These are phyloP conservation scores for Prionailurus viverrinus DNA, from an alignment of 2,113 vertebrate genomes.

Conservation along the genomic window DNA sequence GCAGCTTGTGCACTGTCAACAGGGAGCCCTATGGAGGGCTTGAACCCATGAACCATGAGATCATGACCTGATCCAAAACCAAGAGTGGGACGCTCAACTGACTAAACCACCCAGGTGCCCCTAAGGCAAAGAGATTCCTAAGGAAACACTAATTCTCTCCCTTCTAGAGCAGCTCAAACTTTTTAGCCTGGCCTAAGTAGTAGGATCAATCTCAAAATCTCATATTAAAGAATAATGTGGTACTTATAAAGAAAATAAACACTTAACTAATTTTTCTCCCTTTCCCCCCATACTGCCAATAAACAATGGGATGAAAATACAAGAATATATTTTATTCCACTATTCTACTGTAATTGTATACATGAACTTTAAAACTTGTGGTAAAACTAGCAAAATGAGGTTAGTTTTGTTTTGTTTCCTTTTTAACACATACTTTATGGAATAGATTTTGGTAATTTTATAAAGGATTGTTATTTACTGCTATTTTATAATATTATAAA, in stretches of 20 bases:
- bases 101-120: too few relatives aligned
- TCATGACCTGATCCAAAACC: too few relatives aligned
- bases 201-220: background rate
- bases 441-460: background rate
- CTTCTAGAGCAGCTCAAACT: background rate
- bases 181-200: background rate
- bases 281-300: background rate
- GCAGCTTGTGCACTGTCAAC: too few relatives aligned
- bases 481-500: constrained; percentile 24
- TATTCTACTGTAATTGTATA: background rate
- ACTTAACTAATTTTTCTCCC: background rate
- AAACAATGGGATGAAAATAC: background rate
- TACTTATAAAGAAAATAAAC: background rate
- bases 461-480: background rate
- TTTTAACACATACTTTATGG: background rate
- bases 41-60: too few relatives aligned
- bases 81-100: too few relatives aligned
- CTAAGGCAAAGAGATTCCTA: background rate
- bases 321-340: background rate
- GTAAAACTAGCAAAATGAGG: background rate
- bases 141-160: constrained; percentile 19
- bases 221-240: background rate
- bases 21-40: too few relatives aligned
- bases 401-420: background rate
- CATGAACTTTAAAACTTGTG: background rate